Percentiles rank a stretch among this genome's conserved stretches.
Conservation (phyloP, 2,113 vertebrate species). For the Muntiacus reevesi region DNA sequence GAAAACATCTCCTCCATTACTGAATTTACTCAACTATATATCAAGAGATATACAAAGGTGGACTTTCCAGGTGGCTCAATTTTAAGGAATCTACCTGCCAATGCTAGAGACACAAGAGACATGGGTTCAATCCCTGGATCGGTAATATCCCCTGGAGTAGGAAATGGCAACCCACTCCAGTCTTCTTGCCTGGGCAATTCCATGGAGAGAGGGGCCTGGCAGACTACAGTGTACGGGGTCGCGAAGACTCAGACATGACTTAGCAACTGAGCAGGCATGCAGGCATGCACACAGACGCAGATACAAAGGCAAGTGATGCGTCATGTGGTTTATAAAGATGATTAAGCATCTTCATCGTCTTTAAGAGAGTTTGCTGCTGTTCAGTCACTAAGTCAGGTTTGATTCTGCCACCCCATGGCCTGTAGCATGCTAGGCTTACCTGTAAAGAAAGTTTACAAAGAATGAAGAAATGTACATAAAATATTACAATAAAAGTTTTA, state of each 20-base stretch:
- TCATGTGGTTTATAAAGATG: not conserved
- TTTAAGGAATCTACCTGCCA: not conserved
- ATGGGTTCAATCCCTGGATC: not conserved
- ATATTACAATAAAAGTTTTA: not conserved
- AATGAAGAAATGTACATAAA: not conserved
- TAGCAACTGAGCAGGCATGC: not conserved
- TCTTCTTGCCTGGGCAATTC: not conserved
- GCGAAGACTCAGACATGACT: not conserved
- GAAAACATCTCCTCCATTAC: not conserved
- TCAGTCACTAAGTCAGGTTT: not conserved
- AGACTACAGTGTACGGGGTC: not conserved
- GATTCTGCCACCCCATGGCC: not conserved
- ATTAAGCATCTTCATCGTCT: not conserved
- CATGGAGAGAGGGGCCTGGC: not conserved
- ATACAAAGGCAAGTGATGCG: not conserved
- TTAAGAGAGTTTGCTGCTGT: not conserved
- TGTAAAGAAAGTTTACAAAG: not conserved
- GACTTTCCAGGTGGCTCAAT: not conserved
- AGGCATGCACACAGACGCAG: not conserved
- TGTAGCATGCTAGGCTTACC: fast-evolving
- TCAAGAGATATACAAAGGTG: not conserved
- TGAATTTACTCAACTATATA: not conserved
- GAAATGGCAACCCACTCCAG: not conserved
- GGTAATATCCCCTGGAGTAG: not conserved
- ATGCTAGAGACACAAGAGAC: not conserved